Conservation (phyloP, 2,113 vertebrate genomes). For the Labrus mixtus region DNA sequence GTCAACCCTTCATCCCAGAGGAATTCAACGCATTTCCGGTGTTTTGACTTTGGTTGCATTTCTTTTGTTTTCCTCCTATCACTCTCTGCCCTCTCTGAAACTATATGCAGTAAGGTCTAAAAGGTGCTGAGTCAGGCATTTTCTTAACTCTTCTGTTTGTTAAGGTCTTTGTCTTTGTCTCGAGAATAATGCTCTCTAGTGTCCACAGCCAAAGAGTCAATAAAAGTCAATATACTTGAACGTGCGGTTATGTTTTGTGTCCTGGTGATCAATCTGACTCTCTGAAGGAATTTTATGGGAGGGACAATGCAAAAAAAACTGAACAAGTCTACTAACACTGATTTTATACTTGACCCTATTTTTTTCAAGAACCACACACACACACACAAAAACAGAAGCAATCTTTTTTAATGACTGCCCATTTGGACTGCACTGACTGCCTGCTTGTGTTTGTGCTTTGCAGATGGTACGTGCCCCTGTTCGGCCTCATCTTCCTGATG, state of each 20-base stretch:
- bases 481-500: slow-evolving; percentile 88
- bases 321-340: no score
- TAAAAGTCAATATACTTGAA: neutral
- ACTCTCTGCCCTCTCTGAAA: slow-evolving; percentile 12
- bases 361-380: neutral
- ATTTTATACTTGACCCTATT: no score
- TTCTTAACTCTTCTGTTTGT: slow-evolving; percentile 8
- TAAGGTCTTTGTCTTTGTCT: neutral
- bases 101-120: slow-evolving; percentile 8
- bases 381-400: neutral
- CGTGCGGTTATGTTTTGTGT: no score
- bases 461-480: slow-evolving; percentile 86
- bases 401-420: slow-evolving; percentile 2
- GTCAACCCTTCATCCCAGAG: slow-evolving; percentile 44
- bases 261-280: no score
- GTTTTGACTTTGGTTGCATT: slow-evolving; percentile 34
- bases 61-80: slow-evolving; percentile 35
- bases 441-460: slow-evolving; percentile 44
- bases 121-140: slow-evolving; percentile 42
- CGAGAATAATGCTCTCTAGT: slow-evolving; percentile 1
- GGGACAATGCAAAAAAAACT: no score
- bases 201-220: neutral
- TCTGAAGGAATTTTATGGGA: no score
- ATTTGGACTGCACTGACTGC: slow-evolving; percentile 13
- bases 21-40: slow-evolving; percentile 45